Evolutionary conservation across 2,797 vertebrate species (phyloP).

Genomic region (Atherinosoma microstoma): DNA sequence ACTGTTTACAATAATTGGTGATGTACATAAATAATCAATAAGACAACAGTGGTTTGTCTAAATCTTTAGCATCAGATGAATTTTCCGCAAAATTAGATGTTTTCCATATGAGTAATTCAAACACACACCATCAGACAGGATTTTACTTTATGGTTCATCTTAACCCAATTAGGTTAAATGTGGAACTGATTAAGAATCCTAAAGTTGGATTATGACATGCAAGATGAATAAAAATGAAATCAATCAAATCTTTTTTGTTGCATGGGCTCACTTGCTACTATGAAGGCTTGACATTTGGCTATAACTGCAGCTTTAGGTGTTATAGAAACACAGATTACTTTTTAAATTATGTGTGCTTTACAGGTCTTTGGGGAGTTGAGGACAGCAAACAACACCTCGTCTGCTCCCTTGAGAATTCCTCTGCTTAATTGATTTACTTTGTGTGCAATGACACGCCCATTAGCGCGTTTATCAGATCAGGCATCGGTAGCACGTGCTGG

Average conservation of each 20-base stretch:
- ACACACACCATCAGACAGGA: constrained; percentile 66
- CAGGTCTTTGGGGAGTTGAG: constrained; percentile 62
- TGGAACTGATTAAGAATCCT: constrained; percentile 51
- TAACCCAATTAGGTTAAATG: constrained; percentile 74
- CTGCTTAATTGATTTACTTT: constrained; percentile 83
- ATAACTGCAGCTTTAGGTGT: constrained; percentile 6
- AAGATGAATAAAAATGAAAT: constrained; percentile 16
- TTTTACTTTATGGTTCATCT: constrained; percentile 73
- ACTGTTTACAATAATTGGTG: constrained; percentile 13
- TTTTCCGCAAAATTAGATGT: constrained; percentile 5
- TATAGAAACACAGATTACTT: constrained; percentile 64
- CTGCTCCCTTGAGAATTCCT: constrained; percentile 63
- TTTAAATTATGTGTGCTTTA: constrained; percentile 71
- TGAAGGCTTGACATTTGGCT: constrained; percentile 1
- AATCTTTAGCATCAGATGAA: constrained; percentile 11
- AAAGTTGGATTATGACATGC: constrained; percentile 35
- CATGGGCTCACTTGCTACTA: constrained; percentile 3
- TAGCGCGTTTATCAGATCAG: constrained; percentile 58
- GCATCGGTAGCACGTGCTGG: constrained; percentile 44
- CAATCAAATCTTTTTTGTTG: no score
- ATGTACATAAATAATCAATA: constrained; percentile 32
- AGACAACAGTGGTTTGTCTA: constrained; percentile 2
- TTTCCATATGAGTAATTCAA: constrained; percentile 26
- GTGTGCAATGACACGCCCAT: constrained; percentile 69
- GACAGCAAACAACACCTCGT: constrained; percentile 38